These are phyloP conservation scores for Sigmodon hispidus DNA, from an alignment of 2,113 vertebrate species.

Conservation along the genomic window DNA sequence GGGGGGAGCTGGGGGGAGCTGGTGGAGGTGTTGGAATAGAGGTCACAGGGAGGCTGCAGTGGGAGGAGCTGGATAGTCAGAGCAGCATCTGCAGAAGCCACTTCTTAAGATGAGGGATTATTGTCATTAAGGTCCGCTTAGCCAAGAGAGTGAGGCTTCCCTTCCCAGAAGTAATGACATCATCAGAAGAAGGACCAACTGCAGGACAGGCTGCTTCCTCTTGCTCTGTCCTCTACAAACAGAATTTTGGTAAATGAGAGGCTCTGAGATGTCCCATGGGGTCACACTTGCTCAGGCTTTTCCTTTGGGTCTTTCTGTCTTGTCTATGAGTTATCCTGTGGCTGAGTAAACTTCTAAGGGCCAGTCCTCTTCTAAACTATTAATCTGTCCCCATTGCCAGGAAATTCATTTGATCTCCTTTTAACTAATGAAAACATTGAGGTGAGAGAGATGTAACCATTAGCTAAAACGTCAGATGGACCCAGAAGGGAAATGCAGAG, in stretches of 20 bases:
- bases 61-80: neutral
- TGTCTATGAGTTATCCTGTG: neutral
- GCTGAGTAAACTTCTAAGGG: too few species aligned
- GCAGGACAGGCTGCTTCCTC: too few species aligned
- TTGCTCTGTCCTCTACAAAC: neutral
- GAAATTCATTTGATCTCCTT: neutral
- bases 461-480: neutral
- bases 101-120: neutral
- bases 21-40: too few species aligned
- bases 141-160: neutral
- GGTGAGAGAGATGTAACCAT: neutral
- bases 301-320: neutral
- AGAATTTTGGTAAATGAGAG: neutral
- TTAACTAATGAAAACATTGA: neutral
- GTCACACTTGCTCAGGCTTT: too few species aligned
- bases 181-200: neutral
- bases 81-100: neutral
- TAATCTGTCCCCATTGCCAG: neutral
- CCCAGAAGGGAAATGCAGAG: neutral
- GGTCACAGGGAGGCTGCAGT: too few species aligned
- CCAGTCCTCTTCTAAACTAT: neutral
- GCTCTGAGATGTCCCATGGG: too few species aligned
- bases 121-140: neutral
- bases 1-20: neutral
- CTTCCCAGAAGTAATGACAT: neutral